Evolutionary conservation across 2,797 vertebrate species (phyloP).

Genomic region (Sciurus carolinensis): DNA sequence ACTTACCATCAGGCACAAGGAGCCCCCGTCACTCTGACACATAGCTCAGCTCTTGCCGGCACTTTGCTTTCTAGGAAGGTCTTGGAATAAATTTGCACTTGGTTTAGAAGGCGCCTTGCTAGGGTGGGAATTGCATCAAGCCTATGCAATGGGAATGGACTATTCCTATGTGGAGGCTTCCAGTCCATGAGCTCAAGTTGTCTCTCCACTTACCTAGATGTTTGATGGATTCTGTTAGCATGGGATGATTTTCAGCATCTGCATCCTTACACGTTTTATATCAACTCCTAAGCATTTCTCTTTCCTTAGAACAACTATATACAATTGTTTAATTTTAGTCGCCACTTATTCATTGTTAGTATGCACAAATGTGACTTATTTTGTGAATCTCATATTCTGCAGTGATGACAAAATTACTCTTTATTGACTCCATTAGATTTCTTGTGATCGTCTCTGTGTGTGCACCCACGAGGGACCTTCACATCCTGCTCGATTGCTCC

Average conservation of each 20-base stretch:
- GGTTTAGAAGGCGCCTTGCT: not conserved
- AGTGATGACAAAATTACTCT: not conserved
- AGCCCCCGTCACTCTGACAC: too few relatives aligned
- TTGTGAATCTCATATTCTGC: not conserved
- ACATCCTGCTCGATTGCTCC: too few relatives aligned
- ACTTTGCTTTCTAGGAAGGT: not conserved
- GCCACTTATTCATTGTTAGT: rapidly evolving
- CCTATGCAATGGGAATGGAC: not conserved
- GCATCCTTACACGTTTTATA: not conserved
- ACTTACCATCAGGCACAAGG: rapidly evolving
- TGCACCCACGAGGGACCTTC: not conserved
- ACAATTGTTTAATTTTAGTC: not conserved
- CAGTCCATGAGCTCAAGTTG: rapidly evolving
- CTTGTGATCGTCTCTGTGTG: not conserved
- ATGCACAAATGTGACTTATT: not conserved
- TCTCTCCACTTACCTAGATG: not conserved
- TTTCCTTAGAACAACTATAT: not conserved
- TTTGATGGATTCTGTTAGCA: not conserved
- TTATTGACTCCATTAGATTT: not conserved
- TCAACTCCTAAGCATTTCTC: not conserved
- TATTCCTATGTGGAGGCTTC: rapidly evolving
- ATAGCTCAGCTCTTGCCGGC: rapidly evolving
- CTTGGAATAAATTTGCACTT: too few relatives aligned
- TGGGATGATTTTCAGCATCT: not conserved
- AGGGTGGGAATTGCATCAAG: too few relatives aligned